phyloP scores from a whole-genome alignment of 2,797 vertebrate species.

The Sebastolobus alascanus region DNA sequence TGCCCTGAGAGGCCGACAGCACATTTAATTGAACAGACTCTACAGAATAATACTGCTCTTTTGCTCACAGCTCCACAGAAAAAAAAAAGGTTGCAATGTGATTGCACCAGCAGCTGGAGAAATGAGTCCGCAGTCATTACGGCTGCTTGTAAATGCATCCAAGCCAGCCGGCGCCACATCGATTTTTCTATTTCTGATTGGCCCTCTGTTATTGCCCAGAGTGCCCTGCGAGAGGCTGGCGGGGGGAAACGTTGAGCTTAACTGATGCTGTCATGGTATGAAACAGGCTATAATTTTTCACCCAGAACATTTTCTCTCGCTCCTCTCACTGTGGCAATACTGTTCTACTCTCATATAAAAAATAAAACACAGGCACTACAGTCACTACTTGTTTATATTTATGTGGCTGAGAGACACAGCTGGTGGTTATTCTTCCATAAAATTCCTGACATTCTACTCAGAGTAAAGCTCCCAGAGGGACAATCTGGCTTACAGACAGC shows the following conservation, averaged over 20 bases:
- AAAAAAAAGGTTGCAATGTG: conserved; percentile 46
- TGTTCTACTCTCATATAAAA: background rate
- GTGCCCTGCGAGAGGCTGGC: conserved; percentile 44
- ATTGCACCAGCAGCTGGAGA: conserved; percentile 71
- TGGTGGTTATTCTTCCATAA: conserved; percentile 55
- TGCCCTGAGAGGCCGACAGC: conserved; percentile 25
- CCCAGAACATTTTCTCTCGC: conserved; percentile 38
- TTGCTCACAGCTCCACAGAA: conserved; percentile 37
- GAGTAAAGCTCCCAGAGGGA: background rate
- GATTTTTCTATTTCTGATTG: conserved; percentile 82
- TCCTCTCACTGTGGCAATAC: background rate
- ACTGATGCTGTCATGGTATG: conserved; percentile 58
- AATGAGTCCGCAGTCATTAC: conserved; percentile 77
- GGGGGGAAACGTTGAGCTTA: conserved; percentile 34
- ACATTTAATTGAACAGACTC: conserved; percentile 43
- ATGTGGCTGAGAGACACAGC: conserved; percentile 45
- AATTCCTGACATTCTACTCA: conserved; percentile 46
- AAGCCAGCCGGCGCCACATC: conserved; percentile 76
- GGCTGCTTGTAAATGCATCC: conserved; percentile 78
- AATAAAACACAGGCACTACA: background rate
- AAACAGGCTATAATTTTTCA: conserved; percentile 59
- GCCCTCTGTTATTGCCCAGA: conserved; percentile 63
- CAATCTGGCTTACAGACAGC: conserved; percentile 2
- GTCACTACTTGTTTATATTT: conserved; percentile 26
- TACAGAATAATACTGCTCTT: conserved; percentile 43